Conservation (phyloP, 2,888 invertebrate species). For the Philereme vetulata region DNA sequence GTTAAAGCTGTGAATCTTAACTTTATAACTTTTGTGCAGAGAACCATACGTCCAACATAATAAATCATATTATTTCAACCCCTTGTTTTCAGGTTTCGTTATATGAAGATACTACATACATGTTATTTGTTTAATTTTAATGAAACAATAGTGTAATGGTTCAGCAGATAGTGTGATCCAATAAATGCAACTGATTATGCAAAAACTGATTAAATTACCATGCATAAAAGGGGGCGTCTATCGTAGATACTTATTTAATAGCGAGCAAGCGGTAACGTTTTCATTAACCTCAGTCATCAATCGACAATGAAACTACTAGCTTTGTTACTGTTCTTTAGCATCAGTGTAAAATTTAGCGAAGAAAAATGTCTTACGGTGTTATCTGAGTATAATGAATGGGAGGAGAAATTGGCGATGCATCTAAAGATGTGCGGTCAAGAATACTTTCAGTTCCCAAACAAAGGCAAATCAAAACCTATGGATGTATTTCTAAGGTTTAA, state of each 20-base stretch:
- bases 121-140: too few species aligned
- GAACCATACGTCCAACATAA: too few species aligned
- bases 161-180: too few species aligned
- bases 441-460: background rate
- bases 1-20: too few species aligned
- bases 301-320: slow-evolving; percentile 7
- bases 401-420: slow-evolving; percentile 3
- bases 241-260: background rate
- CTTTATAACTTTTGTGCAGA: too few species aligned
- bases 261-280: background rate
- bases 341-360: background rate
- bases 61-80: too few species aligned
- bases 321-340: background rate
- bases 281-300: slow-evolving; percentile 1
- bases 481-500: slow-evolving; percentile 2
- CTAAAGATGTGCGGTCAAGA: background rate
- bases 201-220: background rate
- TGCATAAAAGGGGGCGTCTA: slow-evolving; percentile 12
- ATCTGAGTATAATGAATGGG: slow-evolving; percentile 1
- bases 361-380: slow-evolving; percentile 1
- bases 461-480: slow-evolving; percentile 2
- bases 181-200: too few species aligned
- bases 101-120: too few species aligned
- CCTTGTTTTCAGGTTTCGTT: too few species aligned
- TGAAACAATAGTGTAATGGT: too few species aligned